Evolutionary conservation across 2,888 invertebrate genomes (phyloP).

Genomic region (Apamea epomidion): DNA sequence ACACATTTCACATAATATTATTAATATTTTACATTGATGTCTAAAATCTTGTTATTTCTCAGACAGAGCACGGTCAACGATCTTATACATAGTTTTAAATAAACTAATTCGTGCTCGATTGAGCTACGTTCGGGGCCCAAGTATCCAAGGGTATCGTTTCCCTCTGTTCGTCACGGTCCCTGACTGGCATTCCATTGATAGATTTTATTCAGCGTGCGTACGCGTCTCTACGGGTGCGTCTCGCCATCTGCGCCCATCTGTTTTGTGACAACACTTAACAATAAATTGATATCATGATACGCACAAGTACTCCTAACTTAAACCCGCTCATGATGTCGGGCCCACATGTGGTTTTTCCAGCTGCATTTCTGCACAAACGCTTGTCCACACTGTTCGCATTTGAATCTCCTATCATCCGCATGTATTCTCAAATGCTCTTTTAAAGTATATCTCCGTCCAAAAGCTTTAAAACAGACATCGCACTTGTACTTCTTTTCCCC

Average conservation of each 20-base stretch:
- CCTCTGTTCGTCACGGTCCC: not conserved
- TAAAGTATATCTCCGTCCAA: constrained; percentile 53
- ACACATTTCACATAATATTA: not conserved
- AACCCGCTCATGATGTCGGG: constrained; percentile 48
- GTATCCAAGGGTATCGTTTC: not conserved
- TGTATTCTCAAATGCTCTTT: constrained; percentile 63
- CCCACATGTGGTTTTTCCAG: constrained; percentile 62
- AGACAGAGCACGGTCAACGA: too few species aligned
- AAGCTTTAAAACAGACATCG: constrained; percentile 55
- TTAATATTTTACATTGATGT: not conserved
- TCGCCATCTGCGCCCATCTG: not conserved
- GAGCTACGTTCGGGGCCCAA: not conserved
- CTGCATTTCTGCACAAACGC: constrained; percentile 65
- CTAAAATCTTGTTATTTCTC: not conserved
- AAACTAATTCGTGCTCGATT: not conserved
- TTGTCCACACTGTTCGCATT: constrained; percentile 57
- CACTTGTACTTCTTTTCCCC: constrained; percentile 54
- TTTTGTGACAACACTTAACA: not conserved
- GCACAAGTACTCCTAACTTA: not conserved
- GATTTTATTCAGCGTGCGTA: not conserved
- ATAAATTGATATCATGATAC: not conserved
- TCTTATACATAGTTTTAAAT: not conserved
- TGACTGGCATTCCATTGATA: not conserved
- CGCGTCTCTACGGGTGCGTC: not conserved
- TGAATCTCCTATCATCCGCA: constrained; percentile 57